phyloP scores from a whole-genome alignment of 2,113 vertebrate genomes.

The Cebus imitator region DNA sequence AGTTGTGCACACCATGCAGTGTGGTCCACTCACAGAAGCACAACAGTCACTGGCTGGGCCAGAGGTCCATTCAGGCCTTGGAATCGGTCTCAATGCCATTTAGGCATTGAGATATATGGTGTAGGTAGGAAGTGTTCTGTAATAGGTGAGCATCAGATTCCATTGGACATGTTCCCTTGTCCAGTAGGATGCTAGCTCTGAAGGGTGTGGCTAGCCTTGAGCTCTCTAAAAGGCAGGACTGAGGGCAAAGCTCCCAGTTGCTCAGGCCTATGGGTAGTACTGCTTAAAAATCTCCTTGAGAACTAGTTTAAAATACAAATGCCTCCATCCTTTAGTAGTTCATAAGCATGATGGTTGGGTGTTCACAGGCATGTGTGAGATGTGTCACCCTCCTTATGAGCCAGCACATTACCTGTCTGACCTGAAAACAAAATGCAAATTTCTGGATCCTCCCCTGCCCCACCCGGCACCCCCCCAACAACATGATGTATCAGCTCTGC shows the following conservation, averaged over 20 bases:
- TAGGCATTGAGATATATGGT: background rate
- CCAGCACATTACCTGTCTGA: too few relatives aligned
- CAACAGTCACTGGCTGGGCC: background rate
- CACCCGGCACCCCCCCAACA: background rate
- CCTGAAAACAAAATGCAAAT: background rate
- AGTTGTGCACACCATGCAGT: background rate
- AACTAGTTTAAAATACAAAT: background rate
- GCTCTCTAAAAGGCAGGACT: background rate
- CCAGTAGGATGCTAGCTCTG: background rate
- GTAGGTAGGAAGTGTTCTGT: background rate
- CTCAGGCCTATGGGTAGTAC: background rate
- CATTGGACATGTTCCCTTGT: background rate
- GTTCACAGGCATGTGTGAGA: too few relatives aligned
- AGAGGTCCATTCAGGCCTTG: background rate
- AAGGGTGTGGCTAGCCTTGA: background rate
- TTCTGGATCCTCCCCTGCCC: background rate
- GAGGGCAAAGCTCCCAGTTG: background rate
- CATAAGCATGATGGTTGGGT: too few relatives aligned
- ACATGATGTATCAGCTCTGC: background rate
- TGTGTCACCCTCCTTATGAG: too few relatives aligned
- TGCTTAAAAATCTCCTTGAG: background rate
- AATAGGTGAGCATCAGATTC: background rate
- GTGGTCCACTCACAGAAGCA: background rate
- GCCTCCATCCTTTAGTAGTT: background rate
- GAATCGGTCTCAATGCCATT: background rate